phyloP scores from a whole-genome alignment of 2,888 invertebrate genomes.

The Monopis laevigella region DNA sequence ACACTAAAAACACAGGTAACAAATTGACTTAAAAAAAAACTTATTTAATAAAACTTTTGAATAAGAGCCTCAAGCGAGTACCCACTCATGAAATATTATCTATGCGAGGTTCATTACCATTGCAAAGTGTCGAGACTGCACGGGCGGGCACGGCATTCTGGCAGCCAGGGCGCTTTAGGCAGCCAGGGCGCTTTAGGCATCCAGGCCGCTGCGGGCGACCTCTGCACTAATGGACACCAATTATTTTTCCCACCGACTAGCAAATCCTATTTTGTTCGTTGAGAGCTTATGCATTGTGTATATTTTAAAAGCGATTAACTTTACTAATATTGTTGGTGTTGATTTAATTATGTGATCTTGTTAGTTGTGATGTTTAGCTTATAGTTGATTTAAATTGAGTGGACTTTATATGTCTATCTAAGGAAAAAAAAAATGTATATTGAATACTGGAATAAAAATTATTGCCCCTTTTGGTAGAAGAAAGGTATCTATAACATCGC shows the following conservation, averaged over 20 bases:
- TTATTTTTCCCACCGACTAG: constrained; percentile 12
- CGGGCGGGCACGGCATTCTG: constrained; percentile 19
- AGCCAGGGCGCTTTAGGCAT: constrained; percentile 1
- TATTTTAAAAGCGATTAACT: background rate
- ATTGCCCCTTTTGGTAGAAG: no score
- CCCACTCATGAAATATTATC: constrained; percentile 6
- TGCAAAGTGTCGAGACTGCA: constrained; percentile 15
- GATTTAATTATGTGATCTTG: no score
- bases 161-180: constrained; percentile 2
- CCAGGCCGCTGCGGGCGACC: constrained; percentile 5
- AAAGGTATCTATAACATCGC: no score
- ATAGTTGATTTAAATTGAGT: no score
- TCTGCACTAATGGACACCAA: constrained; percentile 12
- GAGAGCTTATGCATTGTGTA: constrained; percentile 11
- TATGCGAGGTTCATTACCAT: constrained; percentile 4
- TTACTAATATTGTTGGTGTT: constrained; percentile 4
- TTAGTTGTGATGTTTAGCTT: no score
- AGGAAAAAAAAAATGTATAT: no score
- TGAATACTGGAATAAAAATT: no score
- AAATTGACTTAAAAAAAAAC: no score
- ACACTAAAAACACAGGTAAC: no score
- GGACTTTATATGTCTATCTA: no score
- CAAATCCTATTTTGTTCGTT: constrained; percentile 11
- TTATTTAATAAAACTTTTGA: no score
- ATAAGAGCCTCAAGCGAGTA: no score